Percentiles rank a stretch among this genome's conserved stretches.
These are phyloP conservation scores for Adelges cooleyi DNA, from an alignment of 1,140 invertebrate genomes.

Conservation along the genomic window DNA sequence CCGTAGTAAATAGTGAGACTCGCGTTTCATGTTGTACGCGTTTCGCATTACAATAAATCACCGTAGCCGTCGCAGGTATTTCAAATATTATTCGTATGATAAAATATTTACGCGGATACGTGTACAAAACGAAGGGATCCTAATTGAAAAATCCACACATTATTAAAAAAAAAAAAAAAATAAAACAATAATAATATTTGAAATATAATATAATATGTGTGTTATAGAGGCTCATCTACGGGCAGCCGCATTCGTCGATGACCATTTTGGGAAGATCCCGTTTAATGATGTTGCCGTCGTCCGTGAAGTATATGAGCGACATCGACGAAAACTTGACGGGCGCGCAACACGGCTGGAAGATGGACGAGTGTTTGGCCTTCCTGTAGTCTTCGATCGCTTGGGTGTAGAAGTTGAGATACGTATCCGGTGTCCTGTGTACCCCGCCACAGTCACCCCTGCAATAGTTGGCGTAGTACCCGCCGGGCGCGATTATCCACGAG, in stretches of 20 bases:
- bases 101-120: too few relatives aligned
- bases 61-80: too few relatives aligned
- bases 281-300: conserved; percentile 82
- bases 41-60: too few relatives aligned
- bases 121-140: too few relatives aligned
- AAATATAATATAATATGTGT: too few relatives aligned
- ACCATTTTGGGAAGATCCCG: conserved; percentile 91
- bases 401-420: conserved; percentile 73
- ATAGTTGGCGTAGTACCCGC: conserved; percentile 82
- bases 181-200: too few relatives aligned
- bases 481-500: conserved; percentile 86
- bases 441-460: conserved; percentile 76
- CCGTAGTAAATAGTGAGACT: too few relatives aligned
- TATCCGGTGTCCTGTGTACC: conserved; percentile 61
- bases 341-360: conserved; percentile 83
- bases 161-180: too few relatives aligned
- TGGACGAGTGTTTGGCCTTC: conserved; percentile 57
- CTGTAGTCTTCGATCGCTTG: conserved; percentile 81
- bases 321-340: conserved; percentile 83
- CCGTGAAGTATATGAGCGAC: conserved; percentile 86
- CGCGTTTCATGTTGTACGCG: too few relatives aligned
- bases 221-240: conserved; percentile 46
- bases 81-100: too few relatives aligned
- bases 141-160: too few relatives aligned
- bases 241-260: conserved; percentile 90